Conservation (phyloP, 2,113 vertebrate genomes). For the Pantherophis guttatus region DNA sequence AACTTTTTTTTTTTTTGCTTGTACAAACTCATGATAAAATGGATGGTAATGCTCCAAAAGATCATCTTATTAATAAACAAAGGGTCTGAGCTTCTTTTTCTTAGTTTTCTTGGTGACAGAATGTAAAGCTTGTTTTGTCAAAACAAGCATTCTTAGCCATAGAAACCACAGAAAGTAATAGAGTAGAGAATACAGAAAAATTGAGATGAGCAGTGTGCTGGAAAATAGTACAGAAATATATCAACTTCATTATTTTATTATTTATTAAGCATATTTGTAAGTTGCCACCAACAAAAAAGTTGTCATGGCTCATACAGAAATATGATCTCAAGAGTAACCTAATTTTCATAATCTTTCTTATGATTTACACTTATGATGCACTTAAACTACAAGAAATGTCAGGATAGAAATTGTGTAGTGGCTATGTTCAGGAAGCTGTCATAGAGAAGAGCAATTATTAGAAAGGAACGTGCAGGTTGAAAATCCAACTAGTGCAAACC, state of each 20-base stretch:
- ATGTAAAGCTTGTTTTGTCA: background rate
- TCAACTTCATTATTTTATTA: background rate
- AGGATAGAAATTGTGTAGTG: background rate
- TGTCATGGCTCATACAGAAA: background rate
- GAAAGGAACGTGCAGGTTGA: background rate
- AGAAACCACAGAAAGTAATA: background rate
- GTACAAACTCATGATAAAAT: background rate
- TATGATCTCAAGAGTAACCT: no score
- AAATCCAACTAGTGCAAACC: background rate
- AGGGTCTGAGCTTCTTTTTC: background rate
- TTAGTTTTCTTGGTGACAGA: background rate
- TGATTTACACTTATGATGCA: background rate
- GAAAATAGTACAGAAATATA: background rate
- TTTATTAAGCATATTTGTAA: background rate
- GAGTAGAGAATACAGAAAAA: background rate
- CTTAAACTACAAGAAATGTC: background rate
- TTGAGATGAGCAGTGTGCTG: background rate
- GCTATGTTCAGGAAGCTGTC: background rate
- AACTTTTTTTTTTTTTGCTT: background rate
- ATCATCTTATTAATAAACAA: background rate
- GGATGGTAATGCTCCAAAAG: background rate
- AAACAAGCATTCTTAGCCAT: background rate
- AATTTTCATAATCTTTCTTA: background rate
- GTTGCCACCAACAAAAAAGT: background rate
- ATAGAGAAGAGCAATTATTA: background rate